Evolutionary conservation across 2,888 invertebrate genomes (phyloP), one percentile per base, ranked within the genome.

Genomic region (Lithophane leautieri): DNA sequence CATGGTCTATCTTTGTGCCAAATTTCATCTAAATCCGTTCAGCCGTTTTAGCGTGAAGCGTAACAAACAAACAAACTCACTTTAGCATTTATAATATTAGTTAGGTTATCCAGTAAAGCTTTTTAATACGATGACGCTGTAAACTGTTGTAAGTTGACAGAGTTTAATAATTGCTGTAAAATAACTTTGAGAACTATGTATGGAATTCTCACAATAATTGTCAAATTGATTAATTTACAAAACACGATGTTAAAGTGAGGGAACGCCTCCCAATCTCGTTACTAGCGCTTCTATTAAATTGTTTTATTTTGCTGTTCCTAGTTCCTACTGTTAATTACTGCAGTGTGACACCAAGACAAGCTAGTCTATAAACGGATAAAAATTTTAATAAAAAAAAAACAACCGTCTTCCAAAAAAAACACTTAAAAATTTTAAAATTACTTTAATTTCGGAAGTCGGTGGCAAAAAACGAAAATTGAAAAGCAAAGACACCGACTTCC

Each of bases 261-360:
- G 73, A 78, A 79, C 86, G 87, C 79, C 81, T 66, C 8, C 34
- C 42, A 82, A 86, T 84, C 75, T 79, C 16, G 68, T 63, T 54
- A 67, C 50, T 60, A 19, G 12, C n/a, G 50, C 62, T 79, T 66
- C 72, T 74, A 77, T 75, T 79, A 62, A 75, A 84, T 82, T 73
- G 56, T 28, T n/a, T 63, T 63, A 47, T 25, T 71, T 81, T 42
- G 42, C n/a, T 44, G 61, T 69, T 74, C 19, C 50, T 62, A 14
- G 69, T 66, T 68, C 34, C 47, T 73, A 22, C 34, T 60, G 22
- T 56, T 47, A 70, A 84, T 67, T 69, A 50, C 54, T 70, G 47
- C 34, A 56, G 44, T 47, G 14, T 70, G 61, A 52, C 34, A 65
- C 61, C 9, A 79, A 60, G 47, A 52, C 19, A 34, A 63, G 19